These are phyloP conservation scores for Azemiops feae DNA, from an alignment of 2,113 vertebrate species.

Conservation along the genomic window DNA sequence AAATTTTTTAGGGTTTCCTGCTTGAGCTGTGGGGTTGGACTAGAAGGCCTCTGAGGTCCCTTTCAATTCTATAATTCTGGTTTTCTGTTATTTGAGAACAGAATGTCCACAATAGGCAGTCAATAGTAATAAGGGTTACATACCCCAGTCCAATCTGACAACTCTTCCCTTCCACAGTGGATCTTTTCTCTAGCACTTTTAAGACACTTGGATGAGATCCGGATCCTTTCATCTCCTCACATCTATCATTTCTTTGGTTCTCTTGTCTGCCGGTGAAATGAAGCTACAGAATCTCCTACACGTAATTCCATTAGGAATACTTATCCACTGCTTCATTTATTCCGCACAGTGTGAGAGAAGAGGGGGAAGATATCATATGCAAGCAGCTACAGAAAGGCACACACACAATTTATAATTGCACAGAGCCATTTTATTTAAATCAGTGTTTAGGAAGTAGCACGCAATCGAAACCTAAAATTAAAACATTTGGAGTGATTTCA, in stretches of 20 bases:
- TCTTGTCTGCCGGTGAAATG: background rate
- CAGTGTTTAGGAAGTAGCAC: conserved; percentile 52
- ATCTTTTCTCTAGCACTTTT: background rate
- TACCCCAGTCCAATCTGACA: background rate
- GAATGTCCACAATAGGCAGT: background rate
- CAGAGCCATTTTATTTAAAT: conserved; percentile 41
- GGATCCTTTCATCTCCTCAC: background rate
- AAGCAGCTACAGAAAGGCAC: conserved; percentile 27
- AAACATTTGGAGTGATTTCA: conserved; percentile 59
- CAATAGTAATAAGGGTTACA: background rate
- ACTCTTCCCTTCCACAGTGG: background rate
- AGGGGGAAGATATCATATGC: background rate
- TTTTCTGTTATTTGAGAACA: background rate
- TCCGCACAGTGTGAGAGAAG: background rate
- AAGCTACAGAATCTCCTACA: background rate
- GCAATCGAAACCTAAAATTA: conserved; percentile 58
- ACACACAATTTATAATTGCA: conserved; percentile 52
- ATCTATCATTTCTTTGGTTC: no score
- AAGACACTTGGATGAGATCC: background rate
- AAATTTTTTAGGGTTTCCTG: no score
- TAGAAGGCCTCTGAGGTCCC: no score
- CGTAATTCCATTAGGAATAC: conserved; percentile 6
- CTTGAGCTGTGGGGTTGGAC: no score
- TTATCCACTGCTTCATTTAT: conserved; percentile 10
- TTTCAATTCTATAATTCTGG: no score